Base-by-base conservation (phyloP, 2,113 vertebrate genomes). In the Odobenus rosmarus region DNA sequence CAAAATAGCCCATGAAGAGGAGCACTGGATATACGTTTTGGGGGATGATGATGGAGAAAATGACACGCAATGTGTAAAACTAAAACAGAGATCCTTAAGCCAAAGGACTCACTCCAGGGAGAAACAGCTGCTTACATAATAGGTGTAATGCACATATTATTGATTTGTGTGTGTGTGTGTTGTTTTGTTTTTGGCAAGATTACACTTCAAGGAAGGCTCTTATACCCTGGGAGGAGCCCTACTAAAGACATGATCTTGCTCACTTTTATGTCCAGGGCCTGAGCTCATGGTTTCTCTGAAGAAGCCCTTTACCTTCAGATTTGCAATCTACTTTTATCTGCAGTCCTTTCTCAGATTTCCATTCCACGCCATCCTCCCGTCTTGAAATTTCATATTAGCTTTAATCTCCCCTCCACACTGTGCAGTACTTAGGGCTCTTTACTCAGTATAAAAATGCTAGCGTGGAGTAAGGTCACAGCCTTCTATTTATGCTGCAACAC, bases 381-480 rank as follows among this genome's bases (percentile, higher is more conserved):
- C 72, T 62, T 15, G 0, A 77, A 64, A 18, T 69, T 88, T n/a
- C 51, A 13, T 4, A 21, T 31, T 53, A 88, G 7, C 55, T 77
- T 84, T 82, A 7, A 33, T 55, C 53, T 82, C 39, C 11, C 36
- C 7, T 62, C 64, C 11, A 39, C 23, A 7, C 6, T 28, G 39
- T 46, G 5, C 26, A 46, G 24, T 6, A 36, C 23, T 19, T 51
- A 14, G 1, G 42, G 42, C 13, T 74, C n/a, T 10, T 39, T 64
- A 19, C 3, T 1, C 23, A 46, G 1, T 18, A 28, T 8, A 21
- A 80, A 86, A 62, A 72, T 2, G 11, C 3, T 18, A 26, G 69
- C 6, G 7, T 16, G 28, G 24, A 51, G 1, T 24, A 15, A 31
- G 28, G 24, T 24, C 6, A 4, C 3, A 2, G 3, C 23, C 23